Evolutionary conservation across 23 tunicate genomes (phyloP).

Genomic region (Halocynthia aurantium): DNA sequence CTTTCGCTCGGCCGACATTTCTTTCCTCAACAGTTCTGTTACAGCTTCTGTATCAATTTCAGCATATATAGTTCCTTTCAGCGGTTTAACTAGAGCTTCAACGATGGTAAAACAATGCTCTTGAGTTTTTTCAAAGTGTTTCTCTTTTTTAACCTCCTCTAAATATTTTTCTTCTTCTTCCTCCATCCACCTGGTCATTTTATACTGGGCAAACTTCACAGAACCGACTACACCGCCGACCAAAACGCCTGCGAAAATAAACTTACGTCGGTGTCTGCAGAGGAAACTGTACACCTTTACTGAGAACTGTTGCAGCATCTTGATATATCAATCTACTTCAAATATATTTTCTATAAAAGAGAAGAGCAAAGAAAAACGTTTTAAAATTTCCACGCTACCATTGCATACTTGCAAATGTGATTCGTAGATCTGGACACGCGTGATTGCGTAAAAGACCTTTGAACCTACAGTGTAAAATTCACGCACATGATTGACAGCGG

Average conservation of each 20-base stretch:
- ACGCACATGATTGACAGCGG: no score
- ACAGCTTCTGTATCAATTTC: constrained; percentile 34
- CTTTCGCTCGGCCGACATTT: constrained; percentile 17
- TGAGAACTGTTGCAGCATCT: not conserved
- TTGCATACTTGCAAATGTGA: no score
- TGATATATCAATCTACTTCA: no score
- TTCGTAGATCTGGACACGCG: no score
- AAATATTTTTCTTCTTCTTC: constrained; percentile 39
- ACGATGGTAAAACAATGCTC: constrained; percentile 42
- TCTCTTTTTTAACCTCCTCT: constrained; percentile 18
- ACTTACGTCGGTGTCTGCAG: constrained; percentile 55
- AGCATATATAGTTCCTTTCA: constrained; percentile 18
- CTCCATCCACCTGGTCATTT: constrained; percentile 30
- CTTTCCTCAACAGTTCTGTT: constrained; percentile 25
- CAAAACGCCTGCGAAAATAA: constrained; percentile 76
- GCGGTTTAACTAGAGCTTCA: constrained; percentile 24
- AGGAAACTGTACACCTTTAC: not conserved
- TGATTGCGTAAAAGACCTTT: no score
- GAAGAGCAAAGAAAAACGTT: no score
- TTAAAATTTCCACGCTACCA: no score
- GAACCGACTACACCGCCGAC: constrained; percentile 63
- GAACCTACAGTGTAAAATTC: no score
- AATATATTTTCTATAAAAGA: no score
- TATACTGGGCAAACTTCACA: constrained; percentile 62
- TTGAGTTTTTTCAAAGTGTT: constrained; percentile 49